Base-by-base conservation (phyloP, 2,888 invertebrate species). In the Drosophila prolongata region DNA sequence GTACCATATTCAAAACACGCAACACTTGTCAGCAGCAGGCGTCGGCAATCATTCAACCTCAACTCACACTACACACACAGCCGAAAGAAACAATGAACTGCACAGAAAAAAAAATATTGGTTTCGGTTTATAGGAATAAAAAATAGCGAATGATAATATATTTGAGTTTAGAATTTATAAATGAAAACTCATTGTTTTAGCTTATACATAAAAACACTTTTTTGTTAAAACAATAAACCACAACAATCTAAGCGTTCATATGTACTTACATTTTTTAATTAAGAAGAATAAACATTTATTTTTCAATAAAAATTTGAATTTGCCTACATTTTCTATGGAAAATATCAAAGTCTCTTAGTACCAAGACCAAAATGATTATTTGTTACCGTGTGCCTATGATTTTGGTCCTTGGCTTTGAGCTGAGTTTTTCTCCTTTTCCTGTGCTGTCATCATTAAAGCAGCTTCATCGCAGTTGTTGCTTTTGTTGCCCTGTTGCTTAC, bases 21-120 rank as follows among this genome's bases (percentile, higher is more conserved):
- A 87, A 87, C 85, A 86, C 85, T 86, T 86, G 89, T 86, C 85
- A 88, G 87, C 89, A 77, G 53, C 89, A 89, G 79, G 79, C 88
- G 75, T 70, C 72, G 54, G 56, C 87, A 86, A 88, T 84, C 86
- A 83, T 80, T 83, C 78, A 84, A 58, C 65, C 66, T 52, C 53
- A 66, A 40, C 46, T 58, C 55, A 61, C 62, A 53, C 47, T n/a
- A n/a, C n/a, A 38, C 53, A 34, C 13, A 53, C 61, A 38, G 14
- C 16, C 46, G 44, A 35, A 53, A 61, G 49, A 55, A 66, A 77
- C 69, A 80, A 75, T 87, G 71, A 81, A 70, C 68, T 77, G 69
- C 56, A 66, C 55, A 11, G 30, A 40, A 13, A 34, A 34, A 40
- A 40, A 53, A 27, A 34, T 16, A 1, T 6, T 53, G 1, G 2